Conservation (phyloP, 2,113 vertebrate genomes). For the Melanerpes formicivorus region DNA sequence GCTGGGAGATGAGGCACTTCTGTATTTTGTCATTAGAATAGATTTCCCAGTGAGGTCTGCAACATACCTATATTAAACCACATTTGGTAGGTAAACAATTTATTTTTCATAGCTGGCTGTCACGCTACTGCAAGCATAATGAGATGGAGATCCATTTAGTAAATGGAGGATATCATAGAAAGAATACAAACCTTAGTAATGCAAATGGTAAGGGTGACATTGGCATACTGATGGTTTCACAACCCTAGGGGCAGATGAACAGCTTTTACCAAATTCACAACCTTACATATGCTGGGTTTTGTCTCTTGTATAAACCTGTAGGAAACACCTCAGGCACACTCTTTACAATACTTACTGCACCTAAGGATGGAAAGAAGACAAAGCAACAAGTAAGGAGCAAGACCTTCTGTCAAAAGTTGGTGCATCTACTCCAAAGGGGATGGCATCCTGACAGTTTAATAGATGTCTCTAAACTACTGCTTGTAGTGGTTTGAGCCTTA, state of each 20-base stretch:
- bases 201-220: not conserved
- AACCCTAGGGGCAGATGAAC: not conserved
- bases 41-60: not conserved
- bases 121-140: not conserved
- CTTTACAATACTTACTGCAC: not conserved
- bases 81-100: not conserved
- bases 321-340: not conserved
- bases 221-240: not conserved
- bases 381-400: not conserved
- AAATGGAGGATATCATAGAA: not conserved
- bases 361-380: not conserved
- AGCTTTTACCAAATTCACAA: not conserved
- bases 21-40: not conserved
- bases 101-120: not conserved
- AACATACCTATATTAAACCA: not conserved
- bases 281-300: not conserved
- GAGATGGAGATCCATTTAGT: not conserved
- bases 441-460: not conserved
- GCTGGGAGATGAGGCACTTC: not conserved
- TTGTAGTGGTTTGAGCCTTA: too few relatives aligned
- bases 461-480: not conserved
- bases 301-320: not conserved
- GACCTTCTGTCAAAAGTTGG: not conserved
- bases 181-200: not conserved
- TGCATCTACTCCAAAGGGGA: not conserved